Evolutionary conservation across 92 coral and sea anemone species (phyloP).

Genomic region (Desmophyllum pertusum): DNA sequence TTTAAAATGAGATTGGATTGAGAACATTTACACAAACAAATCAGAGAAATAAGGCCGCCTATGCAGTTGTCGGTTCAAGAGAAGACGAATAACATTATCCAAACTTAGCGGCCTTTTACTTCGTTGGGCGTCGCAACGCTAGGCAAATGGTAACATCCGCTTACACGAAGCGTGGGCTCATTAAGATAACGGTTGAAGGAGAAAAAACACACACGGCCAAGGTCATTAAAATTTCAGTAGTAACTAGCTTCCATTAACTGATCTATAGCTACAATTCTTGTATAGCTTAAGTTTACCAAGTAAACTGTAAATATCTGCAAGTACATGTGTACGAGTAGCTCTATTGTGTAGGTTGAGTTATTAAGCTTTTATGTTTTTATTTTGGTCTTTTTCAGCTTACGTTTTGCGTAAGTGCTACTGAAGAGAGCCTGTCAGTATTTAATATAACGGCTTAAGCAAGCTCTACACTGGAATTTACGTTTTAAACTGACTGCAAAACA

Average conservation of each 20-base stretch:
- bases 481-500: background rate
- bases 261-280: too few relatives aligned
- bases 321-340: background rate
- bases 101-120: too few relatives aligned
- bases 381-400: background rate
- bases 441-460: too few relatives aligned
- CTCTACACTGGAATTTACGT: background rate
- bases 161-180: background rate
- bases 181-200: background rate
- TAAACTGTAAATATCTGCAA: background rate
- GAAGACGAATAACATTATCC: too few relatives aligned
- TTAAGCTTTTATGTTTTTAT: background rate
- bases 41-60: background rate
- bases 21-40: too few relatives aligned
- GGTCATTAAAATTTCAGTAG: background rate
- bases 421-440: too few relatives aligned
- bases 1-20: background rate
- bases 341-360: background rate
- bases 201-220: background rate
- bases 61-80: background rate
- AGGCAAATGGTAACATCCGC: background rate
- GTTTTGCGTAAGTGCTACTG: background rate
- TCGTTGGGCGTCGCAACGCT: too few relatives aligned
- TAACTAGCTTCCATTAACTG: too few relatives aligned
- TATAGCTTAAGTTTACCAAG: background rate